Evolutionary conservation across 2,113 vertebrate genomes (phyloP), one percentile per base, ranked within the genome.

Genomic region (Oreochromis aureus): DNA sequence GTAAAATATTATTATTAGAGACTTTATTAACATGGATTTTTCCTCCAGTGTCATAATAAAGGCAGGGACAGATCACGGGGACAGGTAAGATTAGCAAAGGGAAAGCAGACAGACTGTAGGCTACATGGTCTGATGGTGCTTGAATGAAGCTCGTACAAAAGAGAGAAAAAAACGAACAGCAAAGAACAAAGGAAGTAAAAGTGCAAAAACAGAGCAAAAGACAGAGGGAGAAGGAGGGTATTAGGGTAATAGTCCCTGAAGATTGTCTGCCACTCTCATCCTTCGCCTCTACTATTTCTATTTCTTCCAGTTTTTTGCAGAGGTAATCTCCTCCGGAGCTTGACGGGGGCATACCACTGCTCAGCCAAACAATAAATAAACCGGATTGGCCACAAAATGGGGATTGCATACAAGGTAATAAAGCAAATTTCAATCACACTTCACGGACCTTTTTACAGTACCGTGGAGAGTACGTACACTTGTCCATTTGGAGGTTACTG

Each of bases 351-450:
- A 80, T 92, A 93, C 82, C 90, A 94, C 84, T 71, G 86, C 90
- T 83, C 93, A 87, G 89, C 89, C 90, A 93, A 93, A 95, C 93
- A 91, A 95, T 96, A 96, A 96, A 96, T 95, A 96, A 94, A 95
- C 93, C 86, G 92, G 93, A 95, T 92, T 94, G 94, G 94, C 93
- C 88, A 91, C 91, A 94, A 93, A 96, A 94, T 93, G 89, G 92
- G 93, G 94, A 95, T 95, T 92, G 92, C 92, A 94, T 96, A 94
- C 91, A 90, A 95, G 95, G 96, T 94, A 95, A 95, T 96, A 95
- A 95, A 96, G 93, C 92, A 95, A 95, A 95, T 96, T 96, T 95
- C 96, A 96, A 95, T 96, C 95, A 93, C 58, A 83, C 89, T 92
- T 88, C 85, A 87, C 84, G 85, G 92, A 83, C 61, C 86, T 90